phyloP scores from a whole-genome alignment of 2,113 vertebrate species.

The Pavo muticus region DNA sequence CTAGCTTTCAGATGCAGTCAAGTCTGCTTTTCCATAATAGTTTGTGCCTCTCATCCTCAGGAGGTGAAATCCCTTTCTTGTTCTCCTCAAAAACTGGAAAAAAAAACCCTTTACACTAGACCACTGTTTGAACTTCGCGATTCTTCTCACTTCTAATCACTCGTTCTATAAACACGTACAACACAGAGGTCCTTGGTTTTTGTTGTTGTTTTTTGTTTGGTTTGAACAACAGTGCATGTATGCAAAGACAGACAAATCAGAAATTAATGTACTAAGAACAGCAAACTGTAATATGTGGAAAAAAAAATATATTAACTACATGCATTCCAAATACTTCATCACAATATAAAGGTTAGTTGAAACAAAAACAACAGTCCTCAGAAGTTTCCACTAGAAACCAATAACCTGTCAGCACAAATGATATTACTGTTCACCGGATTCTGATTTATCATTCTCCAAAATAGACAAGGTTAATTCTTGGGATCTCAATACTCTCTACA shows the following conservation, averaged over 20 bases:
- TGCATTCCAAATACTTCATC: background rate
- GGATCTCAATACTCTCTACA: background rate
- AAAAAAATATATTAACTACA: background rate
- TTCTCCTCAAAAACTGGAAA: background rate
- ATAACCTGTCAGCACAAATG: background rate
- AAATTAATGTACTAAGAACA: background rate
- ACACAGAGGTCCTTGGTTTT: background rate
- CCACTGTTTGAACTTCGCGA: conserved; percentile 24
- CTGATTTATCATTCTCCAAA: background rate
- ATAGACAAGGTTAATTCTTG: conserved; percentile 20
- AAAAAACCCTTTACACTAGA: conserved; percentile 1
- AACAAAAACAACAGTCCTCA: background rate
- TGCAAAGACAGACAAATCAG: background rate
- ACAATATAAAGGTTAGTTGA: background rate
- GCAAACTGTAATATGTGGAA: background rate
- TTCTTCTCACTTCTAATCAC: conserved; percentile 39
- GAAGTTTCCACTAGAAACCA: background rate
- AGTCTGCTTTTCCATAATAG: background rate
- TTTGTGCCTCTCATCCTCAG: background rate
- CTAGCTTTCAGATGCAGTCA: background rate
- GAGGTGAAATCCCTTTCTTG: background rate
- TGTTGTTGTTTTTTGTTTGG: background rate
- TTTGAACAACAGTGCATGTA: background rate
- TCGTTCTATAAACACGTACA: conserved; percentile 1
- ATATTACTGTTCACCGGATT: background rate